Evolutionary conservation across 2,888 invertebrate genomes (phyloP), one percentile per base, ranked within the genome.

Genomic region (Scaptomyza caliginosa): DNA sequence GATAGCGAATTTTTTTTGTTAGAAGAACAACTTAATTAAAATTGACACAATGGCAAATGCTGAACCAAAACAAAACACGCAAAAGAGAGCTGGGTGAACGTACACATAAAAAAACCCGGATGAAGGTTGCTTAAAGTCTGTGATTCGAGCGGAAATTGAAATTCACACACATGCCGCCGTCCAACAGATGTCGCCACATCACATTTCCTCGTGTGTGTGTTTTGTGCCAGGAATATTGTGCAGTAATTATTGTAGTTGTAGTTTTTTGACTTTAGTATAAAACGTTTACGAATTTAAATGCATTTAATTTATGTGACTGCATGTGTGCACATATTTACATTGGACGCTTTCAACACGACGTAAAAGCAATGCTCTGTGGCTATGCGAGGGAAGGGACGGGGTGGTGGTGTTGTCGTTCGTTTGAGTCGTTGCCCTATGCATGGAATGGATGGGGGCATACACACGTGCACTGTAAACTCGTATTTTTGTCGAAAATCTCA

Each of bases 281-380:
- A 43, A 81, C 79, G 78, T 72, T 51, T 57, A 63, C 56, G 51
- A 57, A 79, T 84, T 81, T 81, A 67, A 81, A 78, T 81, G 68
- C 82, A 74, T 77, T 86, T 81, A 81, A 86, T 80, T 70, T 64
- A 83, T 84, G 74, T 80, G 73, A 49, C 79, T 75, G 77, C 76
- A 67, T 58, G 38, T 52, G 56, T 46, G 56, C 57, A 67, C 64
- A 63, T 66, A 82, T 75, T 85, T 79, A 69, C 81, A 80, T 80
- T 59, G 77, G 49, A 46, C 28, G 58, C 56, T 74, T 65, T 73
- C 75, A 75, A 65, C 75, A 66, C 72, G 45, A 62, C 48, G 51
- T 57, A 23, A 19, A 38, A 24, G 49, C n/a, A n/a, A n/a, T n/a
- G n/a, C n/a, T n/a, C n/a, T n/a, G n/a, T n/a, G 34, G 13, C 30